phyloP scores from a whole-genome alignment of 2,797 vertebrate species.

The Hypotaenidia okinawae region DNA sequence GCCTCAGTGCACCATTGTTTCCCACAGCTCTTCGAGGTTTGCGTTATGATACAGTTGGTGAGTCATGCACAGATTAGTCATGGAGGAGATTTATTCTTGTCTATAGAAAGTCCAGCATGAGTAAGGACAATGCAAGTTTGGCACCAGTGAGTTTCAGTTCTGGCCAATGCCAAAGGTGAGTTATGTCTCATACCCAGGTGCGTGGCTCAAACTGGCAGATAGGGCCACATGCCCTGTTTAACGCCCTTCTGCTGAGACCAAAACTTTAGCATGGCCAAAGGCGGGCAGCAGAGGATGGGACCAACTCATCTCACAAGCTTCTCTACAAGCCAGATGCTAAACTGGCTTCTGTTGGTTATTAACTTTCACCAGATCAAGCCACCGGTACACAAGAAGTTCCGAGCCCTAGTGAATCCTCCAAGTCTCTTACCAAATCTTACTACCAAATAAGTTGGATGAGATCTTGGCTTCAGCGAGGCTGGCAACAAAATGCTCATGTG shows the following conservation, averaged over 20 bases:
- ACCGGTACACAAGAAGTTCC: background rate
- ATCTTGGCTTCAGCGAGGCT: background rate
- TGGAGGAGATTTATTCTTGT: constrained; percentile 18
- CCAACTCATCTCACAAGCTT: background rate
- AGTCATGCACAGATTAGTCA: constrained; percentile 57
- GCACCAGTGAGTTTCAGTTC: background rate
- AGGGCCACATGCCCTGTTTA: background rate
- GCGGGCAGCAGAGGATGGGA: background rate
- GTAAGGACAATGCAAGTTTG: background rate
- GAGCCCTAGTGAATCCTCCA: background rate
- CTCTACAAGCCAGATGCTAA: background rate
- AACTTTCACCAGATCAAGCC: background rate
- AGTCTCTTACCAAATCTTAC: background rate
- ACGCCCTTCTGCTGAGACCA: background rate
- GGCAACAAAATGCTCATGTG: background rate
- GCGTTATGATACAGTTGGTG: background rate
- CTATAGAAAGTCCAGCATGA: constrained; percentile 10
- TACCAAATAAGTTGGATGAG: background rate
- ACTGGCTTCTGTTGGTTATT: background rate
- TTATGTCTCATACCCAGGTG: background rate
- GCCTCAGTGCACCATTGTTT: constrained; percentile 9
- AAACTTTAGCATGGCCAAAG: background rate
- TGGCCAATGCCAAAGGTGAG: background rate
- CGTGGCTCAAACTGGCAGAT: background rate
- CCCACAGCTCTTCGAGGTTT: constrained; percentile 11